Percentiles rank a stretch among this genome's conserved stretches.
Conservation (phyloP, 2,888 invertebrate genomes). For the Tetragonula carbonaria region DNA sequence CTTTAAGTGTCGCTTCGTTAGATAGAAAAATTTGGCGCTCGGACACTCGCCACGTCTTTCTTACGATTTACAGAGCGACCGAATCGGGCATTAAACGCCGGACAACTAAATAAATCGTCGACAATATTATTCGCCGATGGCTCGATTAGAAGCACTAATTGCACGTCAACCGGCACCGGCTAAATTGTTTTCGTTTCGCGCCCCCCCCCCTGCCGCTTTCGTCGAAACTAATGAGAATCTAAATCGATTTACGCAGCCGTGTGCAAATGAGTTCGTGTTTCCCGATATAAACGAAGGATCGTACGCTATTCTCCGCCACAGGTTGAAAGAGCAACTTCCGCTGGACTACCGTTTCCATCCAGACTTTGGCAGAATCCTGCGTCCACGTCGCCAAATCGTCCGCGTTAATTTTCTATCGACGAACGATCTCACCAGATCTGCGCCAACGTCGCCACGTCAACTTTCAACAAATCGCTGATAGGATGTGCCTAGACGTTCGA, state of each 20-base stretch:
- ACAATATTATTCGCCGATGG: conserved; percentile 62
- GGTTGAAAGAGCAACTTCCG: conserved; percentile 25
- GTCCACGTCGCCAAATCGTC: neutral
- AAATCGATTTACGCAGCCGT: conserved; percentile 58
- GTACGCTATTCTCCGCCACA: neutral
- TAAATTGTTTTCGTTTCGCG: conserved; percentile 59
- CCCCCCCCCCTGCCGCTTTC: neutral
- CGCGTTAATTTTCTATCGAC: conserved; percentile 24
- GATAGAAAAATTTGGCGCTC: no score
- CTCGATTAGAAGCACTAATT: conserved; percentile 68
- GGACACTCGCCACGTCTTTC: no score
- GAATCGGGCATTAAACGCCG: neutral
- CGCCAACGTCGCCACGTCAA: neutral
- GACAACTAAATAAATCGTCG: conserved; percentile 30
- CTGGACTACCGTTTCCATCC: neutral
- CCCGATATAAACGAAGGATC: conserved; percentile 52
- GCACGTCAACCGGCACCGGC: conserved; percentile 47
- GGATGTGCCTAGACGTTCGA: no score
- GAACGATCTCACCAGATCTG: neutral
- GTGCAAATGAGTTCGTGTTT: conserved; percentile 53
- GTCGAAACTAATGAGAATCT: conserved; percentile 60
- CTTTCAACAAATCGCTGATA: neutral
- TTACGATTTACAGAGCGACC: neutral
- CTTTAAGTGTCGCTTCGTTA: no score
- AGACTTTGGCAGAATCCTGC: conserved; percentile 8